Evolutionary conservation across 2,888 invertebrate species (phyloP), one percentile per base, ranked within the genome.

Genomic region (Exephanes ischioxanthus): DNA sequence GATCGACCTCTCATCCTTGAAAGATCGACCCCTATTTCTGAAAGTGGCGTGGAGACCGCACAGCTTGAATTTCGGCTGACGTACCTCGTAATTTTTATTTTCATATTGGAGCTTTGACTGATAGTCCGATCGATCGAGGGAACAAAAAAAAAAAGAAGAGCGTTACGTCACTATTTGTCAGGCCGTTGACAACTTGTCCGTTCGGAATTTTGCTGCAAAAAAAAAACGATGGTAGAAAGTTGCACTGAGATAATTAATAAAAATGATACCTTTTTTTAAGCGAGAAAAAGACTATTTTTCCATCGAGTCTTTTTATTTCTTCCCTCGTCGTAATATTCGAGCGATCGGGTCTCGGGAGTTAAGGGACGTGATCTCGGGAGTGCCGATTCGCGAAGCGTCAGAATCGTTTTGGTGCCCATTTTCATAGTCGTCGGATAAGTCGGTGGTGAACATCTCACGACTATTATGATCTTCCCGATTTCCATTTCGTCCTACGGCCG

Each of bases 341-440:
- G 55, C 4, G 80, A 76, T 48, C 41, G 75, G 30, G 61, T 55
- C 11, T 48, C 63, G 1, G 76, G 58, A 11, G 45, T 82, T 6
- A 79, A 67, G 48, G 33, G 26, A 11, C 89, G 80, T 16, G 67
- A 45, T 90, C 90, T 89, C 14, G 89, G 33, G 45, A 86, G 22
- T 6, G 90, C 87, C 51, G 63, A 81, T 85, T 93, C 92, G 1
- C 93, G 91, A 30, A 93, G 86, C 26, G 90, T 91, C 66, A 93
- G 76, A 80, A 91, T 86, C 0, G 93, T 93, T 84, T 88, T 92
- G 1, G 92, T 90, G 58, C 92, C 93, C 89, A 92, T 90, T 88
- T 88, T 89, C 61, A 92, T 45, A 48, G 80, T 61, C 7, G 83
- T 82, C 9, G 83, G 55, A 22, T 76, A 53, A 14, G 73, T 86